These are phyloP conservation scores for Xyrauchen texanus DNA, from an alignment of 2,113 vertebrate genomes.

Conservation along the genomic window DNA sequence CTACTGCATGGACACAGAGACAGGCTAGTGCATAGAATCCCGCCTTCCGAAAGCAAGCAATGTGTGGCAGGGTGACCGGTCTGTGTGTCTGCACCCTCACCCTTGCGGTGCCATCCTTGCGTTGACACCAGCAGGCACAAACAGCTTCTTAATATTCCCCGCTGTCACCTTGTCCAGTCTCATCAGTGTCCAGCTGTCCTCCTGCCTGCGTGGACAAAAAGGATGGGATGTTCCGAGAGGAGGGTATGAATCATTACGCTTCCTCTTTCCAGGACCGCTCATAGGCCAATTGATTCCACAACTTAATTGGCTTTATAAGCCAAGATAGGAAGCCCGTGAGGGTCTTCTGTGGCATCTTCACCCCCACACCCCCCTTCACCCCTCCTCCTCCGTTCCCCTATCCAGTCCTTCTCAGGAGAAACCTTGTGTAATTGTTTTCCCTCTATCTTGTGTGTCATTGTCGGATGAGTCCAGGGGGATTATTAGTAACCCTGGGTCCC, in stretches of 20 bases:
- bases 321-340: conserved; percentile 70
- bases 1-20: background rate
- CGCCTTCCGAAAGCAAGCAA: background rate
- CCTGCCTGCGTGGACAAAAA: conserved; percentile 45
- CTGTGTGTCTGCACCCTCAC: conserved; percentile 35
- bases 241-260: conserved; percentile 74
- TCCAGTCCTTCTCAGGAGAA: conserved; percentile 72
- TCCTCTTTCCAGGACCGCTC: conserved; percentile 63
- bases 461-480: conserved; percentile 78
- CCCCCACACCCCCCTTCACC: background rate
- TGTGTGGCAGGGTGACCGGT: conserved; percentile 45
- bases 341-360: conserved; percentile 59
- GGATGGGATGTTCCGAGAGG: conserved; percentile 46
- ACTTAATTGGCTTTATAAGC: conserved; percentile 81
- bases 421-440: conserved; percentile 78
- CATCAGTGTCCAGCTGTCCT: conserved; percentile 67
- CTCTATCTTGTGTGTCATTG: conserved; percentile 71
- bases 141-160: conserved; percentile 78
- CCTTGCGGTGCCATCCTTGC: conserved; percentile 42
- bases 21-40: background rate
- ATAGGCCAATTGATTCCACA: conserved; percentile 73
- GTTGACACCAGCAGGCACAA: conserved; percentile 58
- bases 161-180: conserved; percentile 43
- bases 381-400: conserved; percentile 42
- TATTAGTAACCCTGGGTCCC: conserved; percentile 79